Conservation (phyloP, 2,888 invertebrate species). For the Cephus sareptanus region DNA sequence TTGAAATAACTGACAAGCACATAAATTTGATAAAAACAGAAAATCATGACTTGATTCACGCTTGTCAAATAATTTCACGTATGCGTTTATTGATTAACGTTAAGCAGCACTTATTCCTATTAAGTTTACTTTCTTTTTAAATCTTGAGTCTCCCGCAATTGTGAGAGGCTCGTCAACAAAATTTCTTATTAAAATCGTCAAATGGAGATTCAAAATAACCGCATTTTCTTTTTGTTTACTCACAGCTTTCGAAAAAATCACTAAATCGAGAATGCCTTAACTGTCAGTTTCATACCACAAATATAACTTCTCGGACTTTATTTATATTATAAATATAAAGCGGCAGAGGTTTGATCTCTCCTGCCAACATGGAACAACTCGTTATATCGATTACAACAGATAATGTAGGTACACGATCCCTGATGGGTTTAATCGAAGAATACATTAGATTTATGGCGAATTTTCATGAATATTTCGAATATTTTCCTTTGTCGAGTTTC, state of each 20-base stretch:
- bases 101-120: neutral
- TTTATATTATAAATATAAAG: slow-evolving; percentile 21
- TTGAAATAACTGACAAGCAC: neutral
- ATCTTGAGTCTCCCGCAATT: neutral
- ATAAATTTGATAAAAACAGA: neutral
- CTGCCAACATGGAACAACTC: slow-evolving; percentile 13
- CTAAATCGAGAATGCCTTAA: neutral
- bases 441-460: slow-evolving; percentile 11
- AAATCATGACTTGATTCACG: neutral
- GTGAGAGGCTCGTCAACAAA: neutral
- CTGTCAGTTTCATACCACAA: neutral
- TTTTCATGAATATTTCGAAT: slow-evolving; percentile 3
- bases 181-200: neutral
- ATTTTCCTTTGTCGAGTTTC: slow-evolving; percentile 6
- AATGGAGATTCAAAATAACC: neutral
- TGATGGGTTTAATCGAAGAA: slow-evolving; percentile 11
- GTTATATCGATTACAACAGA: slow-evolving; percentile 12
- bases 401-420: slow-evolving; percentile 11
- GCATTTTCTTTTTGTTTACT: neutral
- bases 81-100: neutral
- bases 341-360: slow-evolving; percentile 16
- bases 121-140: neutral
- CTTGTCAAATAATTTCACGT: neutral
- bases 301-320: slow-evolving; percentile 8
- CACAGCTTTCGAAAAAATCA: neutral